Base-by-base conservation (phyloP, 1,140 invertebrate genomes). In the Papilio helenus region DNA sequence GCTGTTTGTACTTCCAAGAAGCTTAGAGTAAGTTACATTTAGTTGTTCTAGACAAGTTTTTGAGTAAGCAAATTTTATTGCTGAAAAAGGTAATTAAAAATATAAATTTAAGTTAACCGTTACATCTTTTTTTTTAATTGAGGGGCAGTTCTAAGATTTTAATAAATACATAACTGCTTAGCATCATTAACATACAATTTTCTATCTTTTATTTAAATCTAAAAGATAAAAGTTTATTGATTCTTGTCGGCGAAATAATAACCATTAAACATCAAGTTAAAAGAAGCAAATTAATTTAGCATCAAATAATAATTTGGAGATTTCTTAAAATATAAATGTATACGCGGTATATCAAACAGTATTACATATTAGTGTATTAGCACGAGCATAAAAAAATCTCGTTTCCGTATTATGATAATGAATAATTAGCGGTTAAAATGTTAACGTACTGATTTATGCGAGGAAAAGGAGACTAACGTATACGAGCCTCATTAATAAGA, bases 401-500 rank as follows among this genome's bases (percentile, higher is more conserved):
- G 61, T 65, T 65, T 65, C 61, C 61, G 10, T 14, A 65, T 65
- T 65, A 65, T 65, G 26, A 65, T 65, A 65, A 58, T 58, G 0
- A 26, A 65, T 65, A 65, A 65, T 65, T 14, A 65, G 23, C 23
- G 23, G 23, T 26, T 65, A 65, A 61, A 61, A 65, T 34, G 26
- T 65, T 65, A 65, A 14, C 61, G 26, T 29, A 65, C 23, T 65
- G 26, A 65, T 65, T 65, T 65, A 65, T 65, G 23, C 23, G 12
- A 29, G 61, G 23, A 12, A 65, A 34, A 65, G 61, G 14, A 26
- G 61, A 65, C 61, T 65, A 29, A 65, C 61, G 26, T 65, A 65
- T 34, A 29, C 61, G 61, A 34, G 26, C 61, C 61, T 65, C 61
- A 65, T 65, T 65, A 65, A 65, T 65, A 65, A 65, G 61, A 29